phyloP scores from a whole-genome alignment of 1,140 invertebrate genomes.

The Parapsyche elsis region DNA sequence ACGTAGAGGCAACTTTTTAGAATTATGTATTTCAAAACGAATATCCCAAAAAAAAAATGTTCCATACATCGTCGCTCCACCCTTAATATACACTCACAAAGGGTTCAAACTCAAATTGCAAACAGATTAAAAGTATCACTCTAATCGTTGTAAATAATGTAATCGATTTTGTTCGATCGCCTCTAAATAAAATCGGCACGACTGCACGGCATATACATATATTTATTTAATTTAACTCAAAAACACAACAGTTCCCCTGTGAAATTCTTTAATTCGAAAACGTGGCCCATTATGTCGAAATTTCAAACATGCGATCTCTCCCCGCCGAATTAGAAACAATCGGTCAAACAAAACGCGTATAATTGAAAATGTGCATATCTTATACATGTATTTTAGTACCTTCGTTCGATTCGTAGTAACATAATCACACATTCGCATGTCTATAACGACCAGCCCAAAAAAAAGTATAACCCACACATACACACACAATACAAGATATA shows the following conservation, averaged over 20 bases:
- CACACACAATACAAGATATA: not conserved
- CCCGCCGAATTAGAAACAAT: not conserved
- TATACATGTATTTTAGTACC: not conserved
- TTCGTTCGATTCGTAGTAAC: not conserved
- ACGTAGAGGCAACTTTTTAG: too few species aligned
- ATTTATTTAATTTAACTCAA: too few species aligned
- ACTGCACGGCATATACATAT: too few species aligned
- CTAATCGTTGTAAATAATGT: not conserved
- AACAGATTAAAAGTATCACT: too few species aligned
- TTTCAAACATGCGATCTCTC: slow-evolving; percentile 3
- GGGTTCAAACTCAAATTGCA: too few species aligned
- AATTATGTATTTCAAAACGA: too few species aligned
- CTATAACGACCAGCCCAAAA: not conserved
- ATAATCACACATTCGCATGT: slow-evolving; percentile 19
- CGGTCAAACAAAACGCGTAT: slow-evolving; percentile 11
- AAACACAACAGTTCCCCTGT: too few species aligned
- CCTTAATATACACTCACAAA: too few species aligned
- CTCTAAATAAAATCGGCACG: not conserved
- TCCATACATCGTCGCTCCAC: too few species aligned
- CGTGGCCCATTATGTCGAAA: not conserved
- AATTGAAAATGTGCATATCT: slow-evolving; percentile 19
- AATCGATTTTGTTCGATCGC: not conserved
- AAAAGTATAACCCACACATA: not conserved
- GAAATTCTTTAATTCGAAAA: too few species aligned
- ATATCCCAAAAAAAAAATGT: too few species aligned